A percentile compares a stretch with the other conserved stretches of the same genome.
Conservation (phyloP, 2,888 invertebrate genomes). For the Macrosiphum euphorbiae region DNA sequence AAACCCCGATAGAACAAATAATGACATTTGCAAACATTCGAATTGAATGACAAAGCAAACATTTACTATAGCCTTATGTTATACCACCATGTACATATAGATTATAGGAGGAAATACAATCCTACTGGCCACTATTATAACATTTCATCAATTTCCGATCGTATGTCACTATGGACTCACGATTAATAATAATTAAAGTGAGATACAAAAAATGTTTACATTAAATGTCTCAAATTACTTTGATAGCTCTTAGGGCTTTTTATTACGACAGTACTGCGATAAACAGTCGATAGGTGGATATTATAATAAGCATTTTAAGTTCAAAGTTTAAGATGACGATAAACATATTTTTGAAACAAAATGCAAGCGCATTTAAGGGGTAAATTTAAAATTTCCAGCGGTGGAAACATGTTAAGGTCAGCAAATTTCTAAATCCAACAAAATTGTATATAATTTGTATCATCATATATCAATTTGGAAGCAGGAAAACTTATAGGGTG, state of each 20-base stretch:
- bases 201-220: neutral
- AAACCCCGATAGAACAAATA: neutral
- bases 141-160: neutral
- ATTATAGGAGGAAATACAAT: slow-evolving; percentile 2
- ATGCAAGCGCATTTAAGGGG: neutral
- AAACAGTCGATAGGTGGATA: neutral
- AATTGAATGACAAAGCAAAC: slow-evolving; percentile 35
- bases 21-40: slow-evolving; percentile 31
- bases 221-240: neutral
- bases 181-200: neutral
- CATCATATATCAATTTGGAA: neutral
- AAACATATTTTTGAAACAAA: neutral
- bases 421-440: neutral
- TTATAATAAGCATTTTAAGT: neutral
- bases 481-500: neutral
- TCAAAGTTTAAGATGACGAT: neutral
- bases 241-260: neutral
- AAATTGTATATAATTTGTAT: neutral
- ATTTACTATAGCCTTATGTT: neutral
- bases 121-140: neutral
- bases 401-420: neutral
- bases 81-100: neutral
- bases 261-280: neutral
- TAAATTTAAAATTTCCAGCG: neutral
- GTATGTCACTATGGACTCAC: neutral